phyloP scores from a whole-genome alignment of 1,140 invertebrate species.

The Sipha flava region DNA sequence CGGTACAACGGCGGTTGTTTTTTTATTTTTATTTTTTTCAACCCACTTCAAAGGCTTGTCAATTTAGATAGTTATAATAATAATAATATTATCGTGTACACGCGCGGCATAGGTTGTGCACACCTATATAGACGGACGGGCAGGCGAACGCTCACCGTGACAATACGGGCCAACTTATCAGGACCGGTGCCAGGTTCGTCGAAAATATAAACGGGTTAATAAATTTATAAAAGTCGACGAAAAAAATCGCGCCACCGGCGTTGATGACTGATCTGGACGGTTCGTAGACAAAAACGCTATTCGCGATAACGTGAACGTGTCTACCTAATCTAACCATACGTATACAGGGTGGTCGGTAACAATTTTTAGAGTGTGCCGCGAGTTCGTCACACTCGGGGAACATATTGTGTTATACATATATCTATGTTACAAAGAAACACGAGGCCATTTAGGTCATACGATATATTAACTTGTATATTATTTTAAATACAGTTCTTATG shows the following conservation, averaged over 20 bases:
- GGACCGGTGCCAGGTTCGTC: constrained; percentile 5
- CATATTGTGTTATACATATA: too few species aligned
- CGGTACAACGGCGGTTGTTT: neutral
- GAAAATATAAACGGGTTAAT: constrained; percentile 5
- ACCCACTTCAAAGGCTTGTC: constrained; percentile 18
- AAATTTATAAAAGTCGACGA: neutral
- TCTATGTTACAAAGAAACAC: too few species aligned
- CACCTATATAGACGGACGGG: neutral
- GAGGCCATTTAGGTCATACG: too few species aligned
- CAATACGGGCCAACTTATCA: neutral
- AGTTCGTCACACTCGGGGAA: too few species aligned
- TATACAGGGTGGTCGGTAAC: too few species aligned
- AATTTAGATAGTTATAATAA: neutral
- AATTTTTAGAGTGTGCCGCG: too few species aligned
- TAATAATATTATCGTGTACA: neutral
- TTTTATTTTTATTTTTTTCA: neutral
- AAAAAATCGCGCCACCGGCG: neutral
- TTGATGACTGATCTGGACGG: neutral
- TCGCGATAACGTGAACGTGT: too few species aligned
- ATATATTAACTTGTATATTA: too few species aligned
- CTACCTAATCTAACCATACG: too few species aligned
- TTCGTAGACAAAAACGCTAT: too few species aligned
- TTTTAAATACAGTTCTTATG: too few species aligned
- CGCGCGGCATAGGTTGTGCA: too few species aligned
- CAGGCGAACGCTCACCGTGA: neutral